Evolutionary conservation across 1,140 invertebrate genomes (phyloP), one percentile per base, ranked within the genome.

Genomic region (Drosophila sulfurigaster): DNA sequence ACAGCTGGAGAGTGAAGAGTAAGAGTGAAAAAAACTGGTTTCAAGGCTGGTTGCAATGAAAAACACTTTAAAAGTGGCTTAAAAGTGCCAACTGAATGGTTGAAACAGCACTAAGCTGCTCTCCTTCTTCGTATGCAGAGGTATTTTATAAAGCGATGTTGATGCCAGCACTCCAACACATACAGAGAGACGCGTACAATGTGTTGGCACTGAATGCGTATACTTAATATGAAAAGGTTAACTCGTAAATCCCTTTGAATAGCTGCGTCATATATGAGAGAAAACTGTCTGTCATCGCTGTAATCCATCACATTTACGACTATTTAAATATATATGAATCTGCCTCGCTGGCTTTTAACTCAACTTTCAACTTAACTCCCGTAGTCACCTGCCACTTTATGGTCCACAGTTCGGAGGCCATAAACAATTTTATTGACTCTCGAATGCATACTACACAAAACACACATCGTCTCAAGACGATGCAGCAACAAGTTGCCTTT

Each of bases 291-390:
- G 78, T 64, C 82, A 64, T 66, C 58, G 43, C 32, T 49, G 68
- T 87, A 76, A 86, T 86, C 82, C 82, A 86, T 86, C 79, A 86
- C 57, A 71, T 86, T 86, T 82, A 86, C 82, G 82, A 77, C 81
- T 82, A 76, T 77, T 79, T 71, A 59, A 52, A 71, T 71, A 80
- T 69, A 80, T 59, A 79, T 79, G 62, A 46, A 64, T 67, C 54
- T 52, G 54, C 25, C 5, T 25, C 1, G 35, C 35, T 59, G 52
- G 64, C 70, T 74, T 68, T 73, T 67, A 67, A 57, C 69, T 56
- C 48, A 56, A 38, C 41, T 62, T 38, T 35, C 13, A 35, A 41
- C 49, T 35, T 32, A 35, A 30, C 7, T 7, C 38, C 32, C 2
- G 5, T 28, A 30, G 25, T 20, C 25, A 51, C 15, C 52, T 46